phyloP scores from a whole-genome alignment of 2,113 vertebrate species.

The Sapajus apella region DNA sequence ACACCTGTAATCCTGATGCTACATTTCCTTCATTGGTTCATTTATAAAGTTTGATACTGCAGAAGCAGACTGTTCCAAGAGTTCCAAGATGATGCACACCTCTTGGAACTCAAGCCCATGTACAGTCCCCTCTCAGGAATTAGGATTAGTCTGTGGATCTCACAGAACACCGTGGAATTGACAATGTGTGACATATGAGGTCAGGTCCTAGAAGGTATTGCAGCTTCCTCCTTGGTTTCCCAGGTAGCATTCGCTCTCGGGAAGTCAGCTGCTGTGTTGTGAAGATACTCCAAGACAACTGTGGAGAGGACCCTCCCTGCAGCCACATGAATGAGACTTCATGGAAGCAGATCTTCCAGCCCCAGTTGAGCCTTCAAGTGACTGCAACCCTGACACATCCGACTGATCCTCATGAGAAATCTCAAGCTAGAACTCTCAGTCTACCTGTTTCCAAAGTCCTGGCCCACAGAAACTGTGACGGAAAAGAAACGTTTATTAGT shows the following conservation, averaged over 20 bases:
- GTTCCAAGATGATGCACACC: background rate
- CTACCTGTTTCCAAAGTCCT: background rate
- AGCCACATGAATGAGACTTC: no score
- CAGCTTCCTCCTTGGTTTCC: background rate
- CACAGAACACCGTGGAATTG: background rate
- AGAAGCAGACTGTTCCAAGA: background rate
- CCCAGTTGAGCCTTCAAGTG: background rate
- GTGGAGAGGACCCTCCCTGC: background rate
- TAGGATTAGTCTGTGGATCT: background rate
- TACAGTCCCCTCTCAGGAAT: background rate
- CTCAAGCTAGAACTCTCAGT: background rate
- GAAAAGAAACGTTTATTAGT: background rate
- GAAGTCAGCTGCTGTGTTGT: background rate
- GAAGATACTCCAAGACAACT: background rate
- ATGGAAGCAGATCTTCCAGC: background rate
- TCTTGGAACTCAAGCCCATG: background rate
- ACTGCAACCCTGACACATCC: background rate
- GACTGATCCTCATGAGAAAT: background rate
- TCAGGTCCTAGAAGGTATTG: background rate
- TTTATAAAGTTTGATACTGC: background rate
- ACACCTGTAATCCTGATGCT: background rate
- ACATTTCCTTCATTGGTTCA: background rate
- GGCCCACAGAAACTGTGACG: background rate
- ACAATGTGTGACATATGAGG: background rate
- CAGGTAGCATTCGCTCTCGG: background rate